Percentiles rank a stretch among this genome's conserved stretches.
Conservation (phyloP, 2,888 invertebrate species). For the Diachrysia chrysitis region DNA sequence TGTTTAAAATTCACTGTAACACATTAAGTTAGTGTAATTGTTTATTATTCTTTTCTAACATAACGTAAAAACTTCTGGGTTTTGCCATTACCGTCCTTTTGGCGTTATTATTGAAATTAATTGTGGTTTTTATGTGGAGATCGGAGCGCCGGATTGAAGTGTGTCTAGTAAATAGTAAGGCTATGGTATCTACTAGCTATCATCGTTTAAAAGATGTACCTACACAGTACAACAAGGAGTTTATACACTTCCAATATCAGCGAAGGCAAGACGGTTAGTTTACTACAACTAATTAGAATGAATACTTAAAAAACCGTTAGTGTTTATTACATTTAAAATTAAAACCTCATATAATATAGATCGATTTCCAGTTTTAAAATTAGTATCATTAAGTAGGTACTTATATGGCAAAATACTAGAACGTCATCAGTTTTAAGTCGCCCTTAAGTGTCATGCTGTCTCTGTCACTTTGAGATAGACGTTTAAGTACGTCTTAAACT, state of each 20-base stretch:
- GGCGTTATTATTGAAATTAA: slow-evolving; percentile 17
- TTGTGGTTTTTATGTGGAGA: slow-evolving; percentile 22
- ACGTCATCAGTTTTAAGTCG: no score
- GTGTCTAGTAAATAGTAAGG: no score
- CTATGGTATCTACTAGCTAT: no score
- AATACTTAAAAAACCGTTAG: not conserved
- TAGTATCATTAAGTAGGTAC: no score
- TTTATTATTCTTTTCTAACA: slow-evolving; percentile 23
- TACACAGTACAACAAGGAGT: no score
- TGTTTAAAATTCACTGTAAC: slow-evolving; percentile 36
- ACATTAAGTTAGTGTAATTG: slow-evolving; percentile 26
- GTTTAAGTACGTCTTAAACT: no score
- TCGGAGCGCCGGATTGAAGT: not conserved
- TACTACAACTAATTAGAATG: not conserved
- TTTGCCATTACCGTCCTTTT: slow-evolving; percentile 17
- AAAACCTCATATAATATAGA: not conserved
- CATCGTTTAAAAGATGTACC: no score
- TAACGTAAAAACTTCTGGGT: slow-evolving; percentile 1
- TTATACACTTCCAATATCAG: not conserved
- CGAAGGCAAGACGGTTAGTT: not conserved
- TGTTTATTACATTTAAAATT: not conserved
- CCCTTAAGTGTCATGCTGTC: no score
- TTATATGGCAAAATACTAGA: no score
- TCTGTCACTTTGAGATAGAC: no score
- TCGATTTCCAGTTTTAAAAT: not conserved